Percentiles rank a stretch among this genome's conserved stretches.
Conservation (phyloP, 2,888 invertebrate species). For the Cosmopolites sordidus region DNA sequence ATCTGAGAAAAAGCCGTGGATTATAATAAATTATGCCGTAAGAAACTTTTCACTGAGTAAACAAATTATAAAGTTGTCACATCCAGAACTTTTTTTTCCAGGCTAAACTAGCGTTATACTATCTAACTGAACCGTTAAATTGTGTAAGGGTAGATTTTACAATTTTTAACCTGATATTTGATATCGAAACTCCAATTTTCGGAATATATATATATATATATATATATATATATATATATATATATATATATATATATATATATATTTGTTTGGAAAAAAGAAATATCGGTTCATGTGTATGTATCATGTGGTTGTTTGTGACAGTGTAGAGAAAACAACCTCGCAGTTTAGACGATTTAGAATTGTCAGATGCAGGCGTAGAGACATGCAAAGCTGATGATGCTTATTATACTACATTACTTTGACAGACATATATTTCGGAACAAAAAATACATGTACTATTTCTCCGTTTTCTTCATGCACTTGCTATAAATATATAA, state of each 20-base stretch:
- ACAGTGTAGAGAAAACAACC: not conserved
- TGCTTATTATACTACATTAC: not conserved
- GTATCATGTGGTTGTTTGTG: too few species aligned
- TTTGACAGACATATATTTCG: not conserved
- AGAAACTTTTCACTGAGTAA: slow-evolving; percentile 26
- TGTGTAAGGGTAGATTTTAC: not conserved
- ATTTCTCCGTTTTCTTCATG: too few species aligned
- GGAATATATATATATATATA: too few species aligned
- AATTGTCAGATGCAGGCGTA: not conserved
- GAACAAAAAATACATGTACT: too few species aligned
- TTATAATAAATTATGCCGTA: slow-evolving; percentile 25
- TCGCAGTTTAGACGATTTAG: not conserved
- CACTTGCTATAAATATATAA: too few species aligned
- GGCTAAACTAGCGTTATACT: too few species aligned
- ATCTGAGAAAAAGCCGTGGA: slow-evolving; percentile 19
- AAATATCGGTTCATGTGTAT: too few species aligned
- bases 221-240: too few species aligned
- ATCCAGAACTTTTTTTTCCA: slow-evolving; percentile 19
- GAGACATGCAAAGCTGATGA: not conserved
- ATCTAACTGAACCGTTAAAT: not conserved
- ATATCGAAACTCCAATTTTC: too few species aligned
- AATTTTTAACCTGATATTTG: not conserved
- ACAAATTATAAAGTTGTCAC: slow-evolving; percentile 27
- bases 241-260: too few species aligned
- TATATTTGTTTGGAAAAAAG: too few species aligned